Base-by-base conservation (phyloP, 2,113 vertebrate genomes). In the Grantiella picta region DNA sequence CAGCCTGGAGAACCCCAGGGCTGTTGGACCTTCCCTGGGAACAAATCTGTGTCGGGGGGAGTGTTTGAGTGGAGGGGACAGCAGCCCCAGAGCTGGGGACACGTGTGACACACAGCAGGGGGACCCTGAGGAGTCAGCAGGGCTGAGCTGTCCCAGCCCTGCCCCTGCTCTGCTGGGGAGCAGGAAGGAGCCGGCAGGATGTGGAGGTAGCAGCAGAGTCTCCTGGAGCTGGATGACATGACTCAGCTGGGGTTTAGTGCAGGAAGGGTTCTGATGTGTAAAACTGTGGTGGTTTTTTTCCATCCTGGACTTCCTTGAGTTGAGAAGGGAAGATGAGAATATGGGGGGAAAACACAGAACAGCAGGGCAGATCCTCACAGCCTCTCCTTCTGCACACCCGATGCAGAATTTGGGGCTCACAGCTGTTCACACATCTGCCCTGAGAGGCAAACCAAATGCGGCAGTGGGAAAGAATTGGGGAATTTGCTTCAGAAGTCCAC, bases 261-360 rank as follows among this genome's bases (percentile, higher is more conserved):
- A 71, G 70, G 53, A 75, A 81, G 31, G 45, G 15, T 57, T 87
- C 68, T 75, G 60, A 68, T 83, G 65, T 61, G 35, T 57, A 54
- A 63, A 90, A 68, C 27, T 7, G 7, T 9, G 1, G 14, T 5
- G 21, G 40, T 42, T 94, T 89, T 94, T 82, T 89, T 50, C 77
- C 35, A 64, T 52, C 29, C 60, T 82, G 76, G 25, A 44, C 45
- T 49, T 79, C 25, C 42, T 36, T 68, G 63, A 53, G 40, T 40
- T 80, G 60, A 40, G n/a, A 54, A 59, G 21, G 73, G 31, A 31
- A 63, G 27, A 42, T 9, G 33, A 59, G 29, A 61, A 42, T 15
- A 29, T 21, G 19, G 20, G 23, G 12, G 1, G 0, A 8, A 21
- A 50, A 3, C 10, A 29, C 15, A 24, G 56, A 36, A 19, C 5